phyloP scores from a whole-genome alignment of 2,888 invertebrate species.

The Meandrusa payeni region DNA sequence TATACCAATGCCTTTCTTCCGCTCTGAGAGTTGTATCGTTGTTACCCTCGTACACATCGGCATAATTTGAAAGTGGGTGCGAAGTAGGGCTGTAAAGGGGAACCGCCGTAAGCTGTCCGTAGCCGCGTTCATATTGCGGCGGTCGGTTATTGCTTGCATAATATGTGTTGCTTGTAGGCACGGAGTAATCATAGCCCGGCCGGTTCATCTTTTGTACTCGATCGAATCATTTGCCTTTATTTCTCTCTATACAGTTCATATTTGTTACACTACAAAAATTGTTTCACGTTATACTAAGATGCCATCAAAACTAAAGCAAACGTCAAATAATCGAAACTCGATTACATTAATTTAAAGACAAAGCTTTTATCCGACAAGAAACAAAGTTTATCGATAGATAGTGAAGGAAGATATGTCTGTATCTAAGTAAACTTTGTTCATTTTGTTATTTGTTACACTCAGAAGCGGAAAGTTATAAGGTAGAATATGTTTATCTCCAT shows the following conservation, averaged over 20 bases:
- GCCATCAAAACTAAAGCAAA: conserved; percentile 41
- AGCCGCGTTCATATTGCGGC: conserved; percentile 72
- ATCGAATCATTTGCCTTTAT: conserved; percentile 73
- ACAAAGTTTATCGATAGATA: conserved; percentile 28
- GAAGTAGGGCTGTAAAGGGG: conserved; percentile 69
- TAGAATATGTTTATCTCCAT: conserved; percentile 71
- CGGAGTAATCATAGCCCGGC: conserved; percentile 76
- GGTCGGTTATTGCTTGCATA: conserved; percentile 69
- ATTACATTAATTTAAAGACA: conserved; percentile 17
- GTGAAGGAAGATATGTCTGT: conserved; percentile 38
- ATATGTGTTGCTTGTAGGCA: conserved; percentile 71
- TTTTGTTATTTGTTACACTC: conserved; percentile 61
- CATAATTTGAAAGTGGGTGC: conserved; percentile 72
- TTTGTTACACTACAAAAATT: conserved; percentile 8
- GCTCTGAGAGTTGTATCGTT: conserved; percentile 76
- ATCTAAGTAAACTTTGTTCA: conserved; percentile 52
- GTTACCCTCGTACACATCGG: conserved; percentile 76
- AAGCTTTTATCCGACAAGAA: conserved; percentile 29
- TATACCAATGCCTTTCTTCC: conserved; percentile 76
- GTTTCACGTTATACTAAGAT: conserved; percentile 38
- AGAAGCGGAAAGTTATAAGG: conserved; percentile 60
- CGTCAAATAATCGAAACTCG: background rate
- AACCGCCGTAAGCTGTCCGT: conserved; percentile 63
- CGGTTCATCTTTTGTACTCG: conserved; percentile 76
- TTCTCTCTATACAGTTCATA: conserved; percentile 34